Conservation (phyloP, 2,888 invertebrate genomes). For the Antheraea yamamai region DNA sequence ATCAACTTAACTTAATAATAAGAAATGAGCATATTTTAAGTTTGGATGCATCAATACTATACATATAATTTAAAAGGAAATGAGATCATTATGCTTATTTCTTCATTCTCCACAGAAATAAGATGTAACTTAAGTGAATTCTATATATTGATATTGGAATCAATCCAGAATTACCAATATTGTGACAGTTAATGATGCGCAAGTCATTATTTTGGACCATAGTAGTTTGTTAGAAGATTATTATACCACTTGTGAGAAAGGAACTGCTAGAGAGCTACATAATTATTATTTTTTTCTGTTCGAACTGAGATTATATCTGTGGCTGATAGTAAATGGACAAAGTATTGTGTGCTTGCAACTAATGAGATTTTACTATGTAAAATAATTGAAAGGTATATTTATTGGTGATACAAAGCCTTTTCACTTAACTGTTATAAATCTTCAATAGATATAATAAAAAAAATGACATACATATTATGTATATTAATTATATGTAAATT, state of each 20-base stretch:
- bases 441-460: too few species aligned
- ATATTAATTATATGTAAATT: too few species aligned
- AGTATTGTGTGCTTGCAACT: too few species aligned
- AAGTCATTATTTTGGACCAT: background rate
- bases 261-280: slow-evolving; percentile 68
- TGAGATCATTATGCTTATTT: slow-evolving; percentile 71
- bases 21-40: slow-evolving; percentile 64
- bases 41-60: slow-evolving; percentile 73
- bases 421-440: too few species aligned
- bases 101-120: slow-evolving; percentile 13
- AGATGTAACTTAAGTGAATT: slow-evolving; percentile 12
- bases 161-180: slow-evolving; percentile 3
- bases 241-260: slow-evolving; percentile 27
- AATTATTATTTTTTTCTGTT: slow-evolving; percentile 13
- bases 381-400: too few species aligned
- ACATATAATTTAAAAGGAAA: slow-evolving; percentile 70
- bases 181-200: slow-evolving; percentile 21
- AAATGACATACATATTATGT: too few species aligned
- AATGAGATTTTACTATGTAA: too few species aligned
- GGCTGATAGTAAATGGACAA: too few species aligned
- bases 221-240: background rate
- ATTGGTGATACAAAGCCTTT: too few species aligned
- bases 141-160: slow-evolving; percentile 1
- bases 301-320: background rate
- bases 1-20: slow-evolving; percentile 53